Conservation (phyloP, 1,140 invertebrate species). For the Helicoverpa zea region DNA sequence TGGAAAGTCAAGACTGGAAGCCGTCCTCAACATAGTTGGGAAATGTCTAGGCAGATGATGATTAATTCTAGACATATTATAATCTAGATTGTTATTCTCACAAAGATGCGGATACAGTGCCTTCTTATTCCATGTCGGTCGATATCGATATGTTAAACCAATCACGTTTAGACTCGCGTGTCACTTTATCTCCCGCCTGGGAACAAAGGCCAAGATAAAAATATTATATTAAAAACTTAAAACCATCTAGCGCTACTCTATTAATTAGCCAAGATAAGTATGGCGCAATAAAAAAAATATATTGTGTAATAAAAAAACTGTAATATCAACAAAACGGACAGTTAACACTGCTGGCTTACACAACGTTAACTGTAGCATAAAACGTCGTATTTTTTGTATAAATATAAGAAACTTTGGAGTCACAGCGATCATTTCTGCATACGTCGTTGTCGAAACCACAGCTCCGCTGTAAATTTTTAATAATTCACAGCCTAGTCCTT, state of each 20-base stretch:
- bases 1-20: too few relatives aligned
- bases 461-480: constrained; percentile 33
- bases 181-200: neutral
- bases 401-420: constrained; percentile 49
- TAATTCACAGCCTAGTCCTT: constrained; percentile 52
- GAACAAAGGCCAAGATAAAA: constrained; percentile 19
- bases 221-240: constrained; percentile 12
- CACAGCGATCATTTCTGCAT: constrained; percentile 49
- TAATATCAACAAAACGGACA: constrained; percentile 30
- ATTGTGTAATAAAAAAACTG: constrained; percentile 24
- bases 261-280: constrained; percentile 29
- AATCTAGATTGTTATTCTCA: too few relatives aligned
- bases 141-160: neutral
- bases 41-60: too few relatives aligned
- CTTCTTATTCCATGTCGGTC: neutral
- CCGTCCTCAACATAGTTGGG: too few relatives aligned
- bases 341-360: constrained; percentile 4
- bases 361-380: constrained; percentile 39
- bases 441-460: constrained; percentile 43
- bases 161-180: constrained; percentile 3
- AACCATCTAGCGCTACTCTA: constrained; percentile 10
- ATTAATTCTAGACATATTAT: too few relatives aligned
- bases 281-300: constrained; percentile 26
- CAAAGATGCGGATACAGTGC: neutral
- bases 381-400: constrained; percentile 49